Evolutionary conservation across 2,113 vertebrate species (phyloP).

Genomic region (Macroglossus sobrinus): DNA sequence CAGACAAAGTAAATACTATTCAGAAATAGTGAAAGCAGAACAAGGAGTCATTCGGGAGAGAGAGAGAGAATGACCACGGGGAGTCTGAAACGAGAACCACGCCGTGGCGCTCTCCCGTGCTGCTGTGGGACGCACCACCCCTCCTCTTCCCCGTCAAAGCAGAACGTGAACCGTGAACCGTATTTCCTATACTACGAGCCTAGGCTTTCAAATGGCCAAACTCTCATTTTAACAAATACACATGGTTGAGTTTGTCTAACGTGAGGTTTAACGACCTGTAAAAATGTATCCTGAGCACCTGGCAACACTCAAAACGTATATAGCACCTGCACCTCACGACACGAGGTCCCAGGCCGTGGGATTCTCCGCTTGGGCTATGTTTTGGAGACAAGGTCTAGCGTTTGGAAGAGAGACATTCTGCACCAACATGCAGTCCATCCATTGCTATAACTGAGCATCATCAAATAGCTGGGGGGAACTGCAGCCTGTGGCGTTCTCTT

Average conservation of each 20-base stretch:
- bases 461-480: not conserved
- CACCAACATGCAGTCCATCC: not conserved
- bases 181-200: constrained; percentile 60
- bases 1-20: not conserved
- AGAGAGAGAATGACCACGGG: not conserved
- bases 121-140: not conserved
- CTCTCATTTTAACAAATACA: constrained; percentile 73
- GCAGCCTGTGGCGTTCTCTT: not conserved
- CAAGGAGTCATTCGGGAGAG: not conserved
- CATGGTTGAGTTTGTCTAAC: constrained; percentile 75
- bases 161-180: constrained; percentile 23
- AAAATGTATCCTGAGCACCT: constrained; percentile 74
- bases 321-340: not conserved
- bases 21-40: not conserved
- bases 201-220: constrained; percentile 69
- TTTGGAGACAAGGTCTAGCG: not conserved
- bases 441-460: not conserved
- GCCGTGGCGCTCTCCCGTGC: fast-evolving
- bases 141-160: constrained; percentile 26
- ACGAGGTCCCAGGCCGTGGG: not conserved
- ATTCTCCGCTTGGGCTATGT: not conserved
- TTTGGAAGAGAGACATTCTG: not conserved
- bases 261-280: constrained; percentile 77
- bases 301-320: constrained; percentile 49
- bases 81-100: not conserved